Conservation (phyloP, 2,888 invertebrate species). For the Frankliniella fusca region DNA sequence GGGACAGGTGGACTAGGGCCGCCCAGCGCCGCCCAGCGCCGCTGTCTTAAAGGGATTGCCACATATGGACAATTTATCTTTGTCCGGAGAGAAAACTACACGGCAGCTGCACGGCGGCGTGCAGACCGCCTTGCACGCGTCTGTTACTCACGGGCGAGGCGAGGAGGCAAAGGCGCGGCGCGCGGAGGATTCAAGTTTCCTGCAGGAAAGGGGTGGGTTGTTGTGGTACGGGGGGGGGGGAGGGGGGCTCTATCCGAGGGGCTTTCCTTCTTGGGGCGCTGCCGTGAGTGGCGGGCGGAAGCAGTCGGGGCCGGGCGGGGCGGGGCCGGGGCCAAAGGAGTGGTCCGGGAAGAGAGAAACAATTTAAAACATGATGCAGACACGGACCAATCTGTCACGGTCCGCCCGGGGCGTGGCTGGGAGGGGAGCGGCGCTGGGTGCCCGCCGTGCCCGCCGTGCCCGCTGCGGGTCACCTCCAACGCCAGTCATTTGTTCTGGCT, state of each 20-base stretch:
- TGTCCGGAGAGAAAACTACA: not conserved
- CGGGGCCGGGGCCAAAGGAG: not conserved
- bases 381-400: slow-evolving; percentile 9
- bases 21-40: not conserved
- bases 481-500: slow-evolving; percentile 1
- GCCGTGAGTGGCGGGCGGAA: not conserved
- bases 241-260: not conserved
- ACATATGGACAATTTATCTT: slow-evolving; percentile 5
- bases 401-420: not conserved
- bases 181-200: not conserved
- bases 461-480: slow-evolving; percentile 17
- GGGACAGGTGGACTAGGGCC: slow-evolving; percentile 6
- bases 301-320: not conserved
- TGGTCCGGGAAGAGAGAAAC: not conserved
- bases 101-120: not conserved
- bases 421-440: not conserved
- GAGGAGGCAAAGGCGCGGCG: not conserved
- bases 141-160: not conserved
- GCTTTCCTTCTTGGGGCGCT: not conserved
- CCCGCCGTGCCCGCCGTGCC: too few relatives aligned
- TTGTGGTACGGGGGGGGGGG: too few relatives aligned
- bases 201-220: too few relatives aligned
- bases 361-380: slow-evolving; percentile 21
- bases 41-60: slow-evolving; percentile 17
- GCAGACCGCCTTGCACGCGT: too few relatives aligned